Conservation (phyloP, 2,113 vertebrate genomes). For the Sylvietta virens region DNA sequence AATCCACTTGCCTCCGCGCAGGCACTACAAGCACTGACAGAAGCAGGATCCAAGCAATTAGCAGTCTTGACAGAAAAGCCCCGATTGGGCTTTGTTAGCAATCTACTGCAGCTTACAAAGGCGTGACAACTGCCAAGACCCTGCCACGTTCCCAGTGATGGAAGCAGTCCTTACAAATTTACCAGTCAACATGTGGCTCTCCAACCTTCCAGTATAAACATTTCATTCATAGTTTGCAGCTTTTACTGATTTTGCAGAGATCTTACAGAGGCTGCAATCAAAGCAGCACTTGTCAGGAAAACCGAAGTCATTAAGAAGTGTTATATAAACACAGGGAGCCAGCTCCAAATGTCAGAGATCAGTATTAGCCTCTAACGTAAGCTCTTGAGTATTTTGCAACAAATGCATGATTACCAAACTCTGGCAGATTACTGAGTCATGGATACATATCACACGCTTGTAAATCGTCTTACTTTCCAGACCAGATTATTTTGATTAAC, state of each 20-base stretch:
- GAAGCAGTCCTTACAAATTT: neutral
- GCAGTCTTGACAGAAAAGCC: neutral
- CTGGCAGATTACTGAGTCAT: neutral
- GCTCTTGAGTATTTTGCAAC: neutral
- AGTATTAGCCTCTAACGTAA: neutral
- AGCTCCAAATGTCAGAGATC: neutral
- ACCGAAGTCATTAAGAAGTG: neutral
- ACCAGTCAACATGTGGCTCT: neutral
- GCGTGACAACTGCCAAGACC: neutral
- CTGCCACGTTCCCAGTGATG: neutral
- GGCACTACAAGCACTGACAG: neutral
- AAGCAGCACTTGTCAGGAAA: neutral
- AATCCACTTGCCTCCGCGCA: neutral
- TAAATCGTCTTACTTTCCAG: neutral
- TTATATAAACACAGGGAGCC: neutral
- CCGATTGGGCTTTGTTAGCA: neutral
- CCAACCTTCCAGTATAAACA: neutral
- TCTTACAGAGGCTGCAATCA: neutral
- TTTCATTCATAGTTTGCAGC: neutral
- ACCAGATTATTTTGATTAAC: neutral
- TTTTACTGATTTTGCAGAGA: neutral
- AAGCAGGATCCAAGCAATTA: neutral
- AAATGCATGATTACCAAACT: neutral
- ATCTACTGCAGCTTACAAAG: neutral
- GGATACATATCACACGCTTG: neutral